phyloP scores from a whole-genome alignment of 2,797 vertebrate genomes.

The Parauchenoglanis ngamensis region DNA sequence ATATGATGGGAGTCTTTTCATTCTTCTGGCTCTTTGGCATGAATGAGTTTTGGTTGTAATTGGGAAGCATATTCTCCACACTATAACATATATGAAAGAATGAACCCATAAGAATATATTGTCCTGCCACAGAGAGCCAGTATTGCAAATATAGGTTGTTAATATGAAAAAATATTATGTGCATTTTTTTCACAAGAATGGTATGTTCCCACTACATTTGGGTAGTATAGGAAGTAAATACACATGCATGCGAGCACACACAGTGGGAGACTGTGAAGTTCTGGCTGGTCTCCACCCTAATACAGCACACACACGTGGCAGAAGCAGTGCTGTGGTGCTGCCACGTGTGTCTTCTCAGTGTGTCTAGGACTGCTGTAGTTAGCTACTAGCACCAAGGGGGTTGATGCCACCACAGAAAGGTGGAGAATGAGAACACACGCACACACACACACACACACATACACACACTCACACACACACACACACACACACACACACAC shows the following conservation, averaged over 20 bases:
- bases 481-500: too few relatives aligned
- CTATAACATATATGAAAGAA: neutral
- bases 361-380: conserved; percentile 31
- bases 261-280: conserved; percentile 31
- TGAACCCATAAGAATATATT: neutral
- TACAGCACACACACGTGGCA: conserved; percentile 27
- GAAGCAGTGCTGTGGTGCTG: conserved; percentile 32
- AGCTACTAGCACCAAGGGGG: conserved; percentile 32
- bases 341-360: conserved; percentile 50
- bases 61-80: neutral
- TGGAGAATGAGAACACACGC: conserved; percentile 20
- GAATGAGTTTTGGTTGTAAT: conserved; percentile 12
- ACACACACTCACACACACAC: neutral
- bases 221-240: conserved; percentile 12
- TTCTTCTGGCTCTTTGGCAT: neutral
- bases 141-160: neutral
- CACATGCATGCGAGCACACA: conserved; percentile 15
- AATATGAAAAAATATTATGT: neutral
- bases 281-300: conserved; percentile 41
- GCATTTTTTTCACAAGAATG: neutral
- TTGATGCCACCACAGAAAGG: conserved; percentile 30
- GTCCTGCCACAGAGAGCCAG: neutral
- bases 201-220: neutral
- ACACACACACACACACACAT: too few relatives aligned
- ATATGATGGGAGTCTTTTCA: neutral